A percentile compares a stretch with the other conserved stretches of the same genome.
phyloP scores from a whole-genome alignment of 2,797 vertebrate species.

The Linurgus olivaceus region DNA sequence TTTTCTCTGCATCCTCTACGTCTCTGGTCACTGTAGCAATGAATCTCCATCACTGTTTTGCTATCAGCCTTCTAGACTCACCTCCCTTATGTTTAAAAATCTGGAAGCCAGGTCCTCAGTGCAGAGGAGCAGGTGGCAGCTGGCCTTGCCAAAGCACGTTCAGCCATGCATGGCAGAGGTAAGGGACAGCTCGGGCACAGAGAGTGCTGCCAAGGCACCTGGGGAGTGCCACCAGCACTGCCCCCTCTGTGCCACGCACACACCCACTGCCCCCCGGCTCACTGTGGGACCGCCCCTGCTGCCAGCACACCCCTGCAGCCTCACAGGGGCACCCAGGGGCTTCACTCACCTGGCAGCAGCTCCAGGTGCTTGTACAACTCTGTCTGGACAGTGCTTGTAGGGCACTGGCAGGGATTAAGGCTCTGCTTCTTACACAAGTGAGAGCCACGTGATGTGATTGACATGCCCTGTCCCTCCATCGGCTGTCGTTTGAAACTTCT shows the following conservation, averaged over 20 bases:
- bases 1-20: not conserved
- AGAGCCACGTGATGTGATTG: accelerated
- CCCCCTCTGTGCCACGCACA: accelerated
- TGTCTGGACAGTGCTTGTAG: accelerated
- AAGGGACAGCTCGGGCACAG: not conserved
- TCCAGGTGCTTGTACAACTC: not conserved
- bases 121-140: not conserved
- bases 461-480: not conserved
- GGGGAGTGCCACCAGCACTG: not conserved
- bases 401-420: not conserved
- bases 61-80: not conserved
- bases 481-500: not conserved
- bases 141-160: accelerated
- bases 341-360: not conserved
- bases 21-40: not conserved
- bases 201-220: not conserved
- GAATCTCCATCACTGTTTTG: not conserved
- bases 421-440: accelerated
- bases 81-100: not conserved
- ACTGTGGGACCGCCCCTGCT: not conserved
- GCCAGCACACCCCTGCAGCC: not conserved
- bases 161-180: accelerated
- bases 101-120: not conserved
- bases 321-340: not conserved
- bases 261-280: not conserved